Evolutionary conservation across 2,888 invertebrate genomes (phyloP).

Genomic region (Macrosoma leucophasiata): DNA sequence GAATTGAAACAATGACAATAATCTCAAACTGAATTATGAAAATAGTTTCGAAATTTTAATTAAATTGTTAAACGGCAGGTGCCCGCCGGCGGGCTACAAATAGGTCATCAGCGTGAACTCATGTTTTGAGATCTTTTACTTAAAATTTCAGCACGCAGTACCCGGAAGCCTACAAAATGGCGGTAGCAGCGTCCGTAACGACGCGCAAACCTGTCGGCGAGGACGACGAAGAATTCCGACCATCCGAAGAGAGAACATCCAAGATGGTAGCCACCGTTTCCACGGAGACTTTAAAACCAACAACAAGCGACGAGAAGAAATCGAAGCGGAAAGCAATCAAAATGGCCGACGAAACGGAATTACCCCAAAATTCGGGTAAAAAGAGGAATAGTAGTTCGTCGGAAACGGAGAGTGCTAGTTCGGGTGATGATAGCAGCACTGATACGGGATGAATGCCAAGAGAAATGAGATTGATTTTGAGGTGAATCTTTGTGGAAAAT

Average conservation of each 20-base stretch:
- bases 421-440: constrained; percentile 79
- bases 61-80: too few species aligned
- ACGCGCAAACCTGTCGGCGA: constrained; percentile 58
- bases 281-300: constrained; percentile 65
- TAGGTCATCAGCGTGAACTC: too few species aligned
- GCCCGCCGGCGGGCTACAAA: too few species aligned
- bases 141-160: constrained; percentile 72
- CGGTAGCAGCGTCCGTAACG: constrained; percentile 67
- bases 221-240: constrained; percentile 51
- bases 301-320: constrained; percentile 45
- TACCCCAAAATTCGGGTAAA: constrained; percentile 26
- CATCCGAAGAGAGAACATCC: constrained; percentile 39
- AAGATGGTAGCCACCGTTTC: constrained; percentile 67
- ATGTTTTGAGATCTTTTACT: constrained; percentile 1
- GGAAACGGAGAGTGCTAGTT: constrained; percentile 78
- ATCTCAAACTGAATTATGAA: too few species aligned
- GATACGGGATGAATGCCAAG: constrained; percentile 64
- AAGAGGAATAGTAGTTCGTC: constrained; percentile 70
- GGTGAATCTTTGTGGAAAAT: too few species aligned
- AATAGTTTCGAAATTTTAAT: too few species aligned
- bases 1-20: too few species aligned
- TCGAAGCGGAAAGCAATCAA: constrained; percentile 38
- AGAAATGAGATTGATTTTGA: background rate
- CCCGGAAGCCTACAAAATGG: constrained; percentile 79
- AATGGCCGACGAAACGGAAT: constrained; percentile 39